These are phyloP conservation scores for Agonopterix alstromeriana DNA, from an alignment of 2,888 invertebrate species.

Conservation along the genomic window DNA sequence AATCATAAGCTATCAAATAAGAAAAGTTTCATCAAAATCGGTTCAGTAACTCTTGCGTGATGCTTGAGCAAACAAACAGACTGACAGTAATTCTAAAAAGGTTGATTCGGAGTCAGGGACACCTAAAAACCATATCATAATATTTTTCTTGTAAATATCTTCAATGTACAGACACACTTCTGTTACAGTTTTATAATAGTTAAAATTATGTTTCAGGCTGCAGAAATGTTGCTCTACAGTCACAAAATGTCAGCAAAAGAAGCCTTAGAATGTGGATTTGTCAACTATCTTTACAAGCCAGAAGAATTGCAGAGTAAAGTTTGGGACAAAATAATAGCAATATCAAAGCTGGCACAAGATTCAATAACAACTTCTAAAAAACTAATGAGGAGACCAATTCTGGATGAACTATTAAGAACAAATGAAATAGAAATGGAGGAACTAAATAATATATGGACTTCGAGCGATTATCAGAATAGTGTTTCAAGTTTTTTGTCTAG, in stretches of 20 bases:
- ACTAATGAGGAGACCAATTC: slow-evolving; percentile 78
- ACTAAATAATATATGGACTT: slow-evolving; percentile 79
- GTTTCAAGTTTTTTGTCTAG: slow-evolving; percentile 6
- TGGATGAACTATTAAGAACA: slow-evolving; percentile 78
- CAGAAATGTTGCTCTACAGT: slow-evolving; percentile 81
- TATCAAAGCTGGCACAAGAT: slow-evolving; percentile 69
- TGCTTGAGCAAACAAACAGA: no score
- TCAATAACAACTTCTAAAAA: slow-evolving; percentile 83
- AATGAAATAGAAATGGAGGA: slow-evolving; percentile 82
- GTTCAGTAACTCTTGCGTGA: no score
- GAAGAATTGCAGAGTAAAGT: slow-evolving; percentile 77
- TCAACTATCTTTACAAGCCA: slow-evolving; percentile 85
- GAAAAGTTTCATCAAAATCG: no score
- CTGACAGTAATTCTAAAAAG: no score
- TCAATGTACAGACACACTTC: no score
- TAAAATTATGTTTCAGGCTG: slow-evolving; percentile 52
- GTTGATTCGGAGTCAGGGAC: no score
- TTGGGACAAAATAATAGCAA: slow-evolving; percentile 74
- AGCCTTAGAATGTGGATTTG: slow-evolving; percentile 85
- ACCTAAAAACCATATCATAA: no score
- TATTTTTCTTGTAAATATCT: no score
- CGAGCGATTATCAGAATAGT: slow-evolving; percentile 76
- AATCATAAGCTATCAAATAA: no score
- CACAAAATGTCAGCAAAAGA: slow-evolving; percentile 87
- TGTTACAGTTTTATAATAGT: no score